Percentiles rank a stretch among this genome's conserved stretches.
phyloP scores from a whole-genome alignment of 2,113 vertebrate genomes.

The Peromyscus californicus region DNA sequence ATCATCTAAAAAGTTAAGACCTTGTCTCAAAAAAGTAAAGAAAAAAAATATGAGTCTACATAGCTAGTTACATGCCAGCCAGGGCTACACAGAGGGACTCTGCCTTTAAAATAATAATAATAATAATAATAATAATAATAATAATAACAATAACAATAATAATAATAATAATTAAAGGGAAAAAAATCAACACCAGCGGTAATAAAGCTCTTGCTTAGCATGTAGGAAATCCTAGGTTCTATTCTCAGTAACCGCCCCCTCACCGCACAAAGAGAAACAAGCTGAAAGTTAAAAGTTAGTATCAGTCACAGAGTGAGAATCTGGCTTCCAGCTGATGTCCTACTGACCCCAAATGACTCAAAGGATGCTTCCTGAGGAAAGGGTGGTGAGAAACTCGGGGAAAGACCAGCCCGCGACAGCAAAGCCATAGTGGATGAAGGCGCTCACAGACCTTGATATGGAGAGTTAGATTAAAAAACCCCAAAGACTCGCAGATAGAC shows the following conservation, averaged over 20 bases:
- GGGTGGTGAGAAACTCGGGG: neutral
- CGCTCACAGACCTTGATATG: neutral
- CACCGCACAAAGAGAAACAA: neutral
- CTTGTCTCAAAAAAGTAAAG: neutral
- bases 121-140: too few relatives aligned
- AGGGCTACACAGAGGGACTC: neutral
- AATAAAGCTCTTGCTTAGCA: neutral
- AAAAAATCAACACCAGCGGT: neutral
- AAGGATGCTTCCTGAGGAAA: neutral
- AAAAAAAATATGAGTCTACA: neutral
- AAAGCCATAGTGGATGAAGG: neutral
- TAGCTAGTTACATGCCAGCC: neutral
- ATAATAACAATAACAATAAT: too few relatives aligned
- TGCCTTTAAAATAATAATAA: neutral
- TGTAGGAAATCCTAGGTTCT: neutral
- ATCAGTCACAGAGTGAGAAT: neutral
- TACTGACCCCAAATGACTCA: neutral
- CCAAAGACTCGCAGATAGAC: neutral
- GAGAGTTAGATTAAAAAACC: neutral
- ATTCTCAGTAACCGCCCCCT: neutral
- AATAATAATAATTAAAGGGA: neutral
- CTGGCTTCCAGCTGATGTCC: neutral
- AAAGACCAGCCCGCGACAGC: neutral
- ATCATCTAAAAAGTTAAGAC: neutral
- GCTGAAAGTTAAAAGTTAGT: neutral